phyloP scores from a whole-genome alignment of 2,113 vertebrate species.

The Glaucidium brasilianum region DNA sequence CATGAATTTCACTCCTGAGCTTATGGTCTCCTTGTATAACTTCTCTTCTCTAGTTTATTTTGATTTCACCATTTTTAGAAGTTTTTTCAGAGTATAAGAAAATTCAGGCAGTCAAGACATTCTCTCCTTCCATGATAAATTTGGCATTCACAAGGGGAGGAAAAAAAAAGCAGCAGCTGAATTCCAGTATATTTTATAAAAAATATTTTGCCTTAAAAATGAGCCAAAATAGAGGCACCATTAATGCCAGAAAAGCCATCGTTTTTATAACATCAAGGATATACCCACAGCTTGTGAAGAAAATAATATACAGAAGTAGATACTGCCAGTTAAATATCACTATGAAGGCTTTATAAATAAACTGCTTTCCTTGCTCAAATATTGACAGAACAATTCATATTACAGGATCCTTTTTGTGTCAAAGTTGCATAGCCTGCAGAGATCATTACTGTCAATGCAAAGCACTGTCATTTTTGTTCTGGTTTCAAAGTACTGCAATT shows the following conservation, averaged over 20 bases:
- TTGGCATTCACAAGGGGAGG: not conserved
- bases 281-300: not conserved
- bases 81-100: not conserved
- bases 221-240: not conserved
- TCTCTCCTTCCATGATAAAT: not conserved
- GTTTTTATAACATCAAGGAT: not conserved
- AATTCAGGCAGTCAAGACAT: not conserved
- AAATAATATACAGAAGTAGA: not conserved
- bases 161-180: not conserved
- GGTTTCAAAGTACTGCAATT: not conserved
- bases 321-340: not conserved
- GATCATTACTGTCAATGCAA: not conserved
- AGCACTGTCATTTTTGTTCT: not conserved
- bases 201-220: not conserved
- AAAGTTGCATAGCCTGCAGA: not conserved
- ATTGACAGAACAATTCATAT: not conserved
- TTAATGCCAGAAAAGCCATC: not conserved
- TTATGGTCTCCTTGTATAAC: not conserved
- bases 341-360: not conserved
- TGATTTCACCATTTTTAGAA: not conserved
- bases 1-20: not conserved
- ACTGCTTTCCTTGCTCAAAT: conserved; percentile 2
- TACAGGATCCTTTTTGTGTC: not conserved
- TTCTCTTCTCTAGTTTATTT: not conserved
- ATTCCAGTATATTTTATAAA: not conserved